Evolutionary conservation across 2,888 invertebrate species (phyloP), one percentile per base, ranked within the genome.

Genomic region (Globia sparganii): DNA sequence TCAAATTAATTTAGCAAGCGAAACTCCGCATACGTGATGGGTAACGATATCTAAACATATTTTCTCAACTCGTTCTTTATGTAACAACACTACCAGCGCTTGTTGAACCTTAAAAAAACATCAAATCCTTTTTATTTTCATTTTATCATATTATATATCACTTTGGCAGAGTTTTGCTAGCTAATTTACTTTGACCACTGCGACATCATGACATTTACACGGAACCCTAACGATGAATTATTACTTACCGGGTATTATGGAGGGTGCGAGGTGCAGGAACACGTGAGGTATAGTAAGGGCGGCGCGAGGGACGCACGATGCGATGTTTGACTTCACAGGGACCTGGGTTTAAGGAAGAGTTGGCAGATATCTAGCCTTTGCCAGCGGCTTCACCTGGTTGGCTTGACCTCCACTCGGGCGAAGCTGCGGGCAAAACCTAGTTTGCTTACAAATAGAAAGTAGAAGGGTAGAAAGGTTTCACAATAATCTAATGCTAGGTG

Each of bases 181-280:
- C 37, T 37, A 37, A 37, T 37, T 9, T 37, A 37, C 8, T 8
- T 37, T 37, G 37, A 25, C 53, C 25, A 53, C 9, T 53, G 49
- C 3, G n/a, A n/a, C 11, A 11, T 56, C 56, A 13, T n/a, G n/a
- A n/a, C 49, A 49, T 8, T 49, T 49, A 25, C 15, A 28, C 4
- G 18, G 59, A 59, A 59, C 18, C 18, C 8, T 59, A 3, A 31
- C 11, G 34, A 61, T 61, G 4, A 61, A 25, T 34, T 34, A 61
- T 34, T 5, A 40, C 74, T 74, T 84, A 95, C 95, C 94, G 91
- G 94, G 94, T 81, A 96, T 95, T 21, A 83, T 78, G 64, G 95
- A 96, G 21, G 88, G 91, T 18, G 93, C 93, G 28, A 95, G 81
- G 68, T 95, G 95, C 58, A 96, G 91, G 86, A 95, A 95, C 4